Evolutionary conservation across 2,113 vertebrate species (phyloP), one percentile per base, ranked within the genome.

Genomic region (Neotoma lepida): DNA sequence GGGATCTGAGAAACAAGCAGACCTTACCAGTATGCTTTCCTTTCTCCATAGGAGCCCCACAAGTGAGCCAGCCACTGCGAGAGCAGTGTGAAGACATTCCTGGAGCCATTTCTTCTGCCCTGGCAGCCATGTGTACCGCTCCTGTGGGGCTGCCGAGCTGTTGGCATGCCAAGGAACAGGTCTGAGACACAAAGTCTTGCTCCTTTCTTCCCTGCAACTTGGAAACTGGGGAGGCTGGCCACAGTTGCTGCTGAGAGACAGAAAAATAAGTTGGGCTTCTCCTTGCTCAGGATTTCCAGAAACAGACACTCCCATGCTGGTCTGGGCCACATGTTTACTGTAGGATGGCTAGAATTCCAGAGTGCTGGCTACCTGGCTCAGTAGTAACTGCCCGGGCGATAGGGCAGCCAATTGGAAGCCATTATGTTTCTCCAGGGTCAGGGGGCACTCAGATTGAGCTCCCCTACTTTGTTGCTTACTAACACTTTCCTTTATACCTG

Each of bases 151-250:
- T 98, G 71, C 97, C 81, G 0, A 30, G 80, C 86, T 98, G 98
- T 91, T 51, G 90, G 94, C 95, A 98, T 20, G 97, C 98, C 97
- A 98, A 98, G 92, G 97, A 98, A 82, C 97, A 98, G 98, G 98
- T 98, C 88, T 90, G 97, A 91, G 70, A 77, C 81, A 22, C 61
- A 35, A 6, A 46, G 85, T 86, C 41, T 82, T 63, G 12, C 30
- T 82, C 73, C 14, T 87, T 20, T 81, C 44, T n/a, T 46, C 56
- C 6, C 3, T 30, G 17, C 35, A 74, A 6, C 22, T 41, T 70
- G n/a, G 76, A 35, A 58, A 39, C 17, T 39, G 15, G 66, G 24
- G 64, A 71, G 14, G 35, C 44, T 85, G 39, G 41, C 12, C 49
- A 51, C 33, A 73, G 22, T 39, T 92, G 90, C 84, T 92, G 6